These are phyloP conservation scores for Coccyzus lansbergi DNA, from an alignment of 2,797 vertebrate species.

Conservation along the genomic window DNA sequence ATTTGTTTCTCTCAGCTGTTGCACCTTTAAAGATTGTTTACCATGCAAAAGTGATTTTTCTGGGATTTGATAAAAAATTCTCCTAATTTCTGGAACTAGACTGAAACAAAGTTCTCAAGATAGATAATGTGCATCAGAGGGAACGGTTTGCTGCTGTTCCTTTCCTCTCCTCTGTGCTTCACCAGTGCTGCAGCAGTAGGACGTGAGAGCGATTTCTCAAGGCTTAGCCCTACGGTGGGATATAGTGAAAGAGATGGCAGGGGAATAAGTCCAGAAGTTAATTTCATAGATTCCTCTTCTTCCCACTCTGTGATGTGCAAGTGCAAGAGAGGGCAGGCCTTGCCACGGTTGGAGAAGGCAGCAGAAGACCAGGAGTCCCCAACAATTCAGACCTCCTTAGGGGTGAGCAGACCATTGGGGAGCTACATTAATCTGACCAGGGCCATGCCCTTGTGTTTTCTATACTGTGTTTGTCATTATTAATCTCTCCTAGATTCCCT, in stretches of 20 bases:
- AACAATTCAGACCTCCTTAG: neutral
- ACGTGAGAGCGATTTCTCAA: neutral
- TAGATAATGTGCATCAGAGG: neutral
- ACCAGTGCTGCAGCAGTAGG: neutral
- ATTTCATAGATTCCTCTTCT: neutral
- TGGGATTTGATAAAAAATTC: constrained; percentile 21
- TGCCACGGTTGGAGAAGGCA: neutral
- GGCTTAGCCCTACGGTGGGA: neutral
- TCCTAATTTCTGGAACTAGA: neutral
- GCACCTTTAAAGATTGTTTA: neutral
- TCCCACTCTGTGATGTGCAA: rapidly evolving
- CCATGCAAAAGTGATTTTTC: neutral
- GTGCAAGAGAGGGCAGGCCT: neutral
- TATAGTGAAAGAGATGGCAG: rapidly evolving
- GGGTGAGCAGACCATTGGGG: neutral
- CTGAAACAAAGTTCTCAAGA: neutral
- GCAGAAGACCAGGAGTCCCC: neutral
- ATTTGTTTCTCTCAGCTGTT: constrained; percentile 7
- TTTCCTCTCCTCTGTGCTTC: neutral
- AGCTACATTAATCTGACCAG: neutral
- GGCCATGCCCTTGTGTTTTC: neutral
- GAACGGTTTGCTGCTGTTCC: neutral
- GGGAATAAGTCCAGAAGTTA: neutral
- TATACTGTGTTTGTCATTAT: neutral
- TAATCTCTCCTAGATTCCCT: neutral